Evolutionary conservation across 2,888 invertebrate species (phyloP).

Genomic region (Plagiodera versicolora): DNA sequence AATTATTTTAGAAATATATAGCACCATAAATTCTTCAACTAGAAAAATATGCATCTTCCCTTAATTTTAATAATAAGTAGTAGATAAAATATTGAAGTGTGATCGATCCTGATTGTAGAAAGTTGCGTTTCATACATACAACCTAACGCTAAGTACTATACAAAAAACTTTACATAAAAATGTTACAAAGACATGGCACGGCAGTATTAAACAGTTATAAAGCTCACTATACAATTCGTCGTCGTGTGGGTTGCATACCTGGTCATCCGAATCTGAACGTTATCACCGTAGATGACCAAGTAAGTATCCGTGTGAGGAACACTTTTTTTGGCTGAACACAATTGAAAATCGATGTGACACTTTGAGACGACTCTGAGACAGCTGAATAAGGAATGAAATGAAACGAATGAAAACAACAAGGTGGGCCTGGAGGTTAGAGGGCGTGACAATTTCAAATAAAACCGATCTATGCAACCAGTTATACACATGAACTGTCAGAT

Average conservation of each 20-base stretch:
- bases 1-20: conserved; percentile 40
- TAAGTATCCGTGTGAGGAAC: conserved; percentile 49
- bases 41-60: conserved; percentile 42
- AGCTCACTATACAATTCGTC: conserved; percentile 48
- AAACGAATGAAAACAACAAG: no score
- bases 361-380: conserved; percentile 25
- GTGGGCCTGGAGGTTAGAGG: no score
- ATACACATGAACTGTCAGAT: no score
- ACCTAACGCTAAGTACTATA: conserved; percentile 51
- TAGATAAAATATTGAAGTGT: background rate
- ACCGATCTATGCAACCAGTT: no score
- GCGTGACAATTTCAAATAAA: no score
- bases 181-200: conserved; percentile 51
- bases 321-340: conserved; percentile 45
- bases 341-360: conserved; percentile 24
- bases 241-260: conserved; percentile 36
- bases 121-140: conserved; percentile 40
- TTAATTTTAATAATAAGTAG: background rate
- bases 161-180: conserved; percentile 51
- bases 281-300: conserved; percentile 50
- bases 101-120: conserved; percentile 4
- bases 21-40: conserved; percentile 48
- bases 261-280: conserved; percentile 35
- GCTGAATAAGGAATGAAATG: no score
- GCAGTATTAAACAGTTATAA: conserved; percentile 50